Conservation (phyloP, 2,113 vertebrate genomes). For the Thunnus thynnus region DNA sequence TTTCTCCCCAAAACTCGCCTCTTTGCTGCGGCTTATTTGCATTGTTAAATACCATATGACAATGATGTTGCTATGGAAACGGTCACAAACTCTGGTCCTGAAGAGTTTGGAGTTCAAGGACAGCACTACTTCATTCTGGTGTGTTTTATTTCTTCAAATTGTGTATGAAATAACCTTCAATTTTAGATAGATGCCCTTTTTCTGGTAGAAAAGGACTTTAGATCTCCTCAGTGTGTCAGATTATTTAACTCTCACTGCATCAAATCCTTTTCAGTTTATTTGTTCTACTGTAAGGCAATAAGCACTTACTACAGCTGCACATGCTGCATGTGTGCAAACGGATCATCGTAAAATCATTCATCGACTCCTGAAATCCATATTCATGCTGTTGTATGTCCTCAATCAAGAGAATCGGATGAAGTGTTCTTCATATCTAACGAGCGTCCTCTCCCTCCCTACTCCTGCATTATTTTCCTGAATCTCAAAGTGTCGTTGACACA, state of each 20-base stretch:
- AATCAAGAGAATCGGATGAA: too few species aligned
- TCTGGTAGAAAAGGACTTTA: neutral
- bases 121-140: conserved; percentile 1
- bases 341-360: neutral
- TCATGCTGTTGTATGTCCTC: neutral
- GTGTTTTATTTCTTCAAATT: neutral
- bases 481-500: too few species aligned
- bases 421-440: too few species aligned
- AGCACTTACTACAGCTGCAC: neutral
- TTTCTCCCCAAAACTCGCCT: neutral
- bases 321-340: too few species aligned
- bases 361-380: neutral
- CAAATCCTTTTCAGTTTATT: too few species aligned
- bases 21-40: neutral
- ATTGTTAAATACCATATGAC: neutral
- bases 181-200: neutral
- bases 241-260: neutral
- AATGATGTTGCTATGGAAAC: neutral
- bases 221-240: neutral
- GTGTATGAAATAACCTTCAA: neutral
- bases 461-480: too few species aligned
- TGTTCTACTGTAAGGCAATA: neutral
- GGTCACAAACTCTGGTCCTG: neutral
- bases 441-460: too few species aligned
- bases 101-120: neutral